Evolutionary conservation across 2,113 vertebrate species (phyloP).

Genomic region (Amphiprion percula): DNA sequence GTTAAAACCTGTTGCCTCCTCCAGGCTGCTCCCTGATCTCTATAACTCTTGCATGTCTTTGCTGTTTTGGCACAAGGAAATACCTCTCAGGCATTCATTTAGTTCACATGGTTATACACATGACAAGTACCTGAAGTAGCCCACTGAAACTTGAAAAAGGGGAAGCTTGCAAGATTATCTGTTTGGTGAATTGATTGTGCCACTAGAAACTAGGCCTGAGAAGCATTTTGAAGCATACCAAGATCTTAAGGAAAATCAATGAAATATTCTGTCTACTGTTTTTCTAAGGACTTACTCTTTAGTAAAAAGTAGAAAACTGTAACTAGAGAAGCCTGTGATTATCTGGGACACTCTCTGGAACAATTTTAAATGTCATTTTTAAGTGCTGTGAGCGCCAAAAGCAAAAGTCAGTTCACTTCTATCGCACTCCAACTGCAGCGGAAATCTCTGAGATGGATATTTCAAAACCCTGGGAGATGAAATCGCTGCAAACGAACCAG

Average conservation of each 20-base stretch:
- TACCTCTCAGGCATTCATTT: not conserved
- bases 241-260: not conserved
- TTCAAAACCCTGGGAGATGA: not conserved
- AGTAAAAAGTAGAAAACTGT: not conserved
- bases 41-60: conserved; percentile 8
- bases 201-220: not conserved
- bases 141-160: not conserved
- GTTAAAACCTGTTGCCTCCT: not conserved
- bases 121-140: not conserved
- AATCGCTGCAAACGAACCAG: not conserved
- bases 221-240: not conserved
- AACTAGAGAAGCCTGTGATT: conserved; percentile 1
- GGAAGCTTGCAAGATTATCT: not conserved
- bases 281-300: not conserved
- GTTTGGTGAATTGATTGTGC: not conserved
- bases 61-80: not conserved
- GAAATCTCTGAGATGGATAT: not conserved
- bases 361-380: conserved; percentile 52
- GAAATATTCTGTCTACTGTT: conserved; percentile 21
- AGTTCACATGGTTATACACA: conserved; percentile 4
- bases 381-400: conserved; percentile 14
- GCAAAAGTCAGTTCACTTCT: not conserved
- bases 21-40: conserved; percentile 4
- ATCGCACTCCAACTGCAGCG: conserved; percentile 23
- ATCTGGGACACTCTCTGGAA: conserved; percentile 14